Evolutionary conservation across 2,797 vertebrate species (phyloP), one percentile per base, ranked within the genome.

Genomic region (Myotis findleyi): DNA sequence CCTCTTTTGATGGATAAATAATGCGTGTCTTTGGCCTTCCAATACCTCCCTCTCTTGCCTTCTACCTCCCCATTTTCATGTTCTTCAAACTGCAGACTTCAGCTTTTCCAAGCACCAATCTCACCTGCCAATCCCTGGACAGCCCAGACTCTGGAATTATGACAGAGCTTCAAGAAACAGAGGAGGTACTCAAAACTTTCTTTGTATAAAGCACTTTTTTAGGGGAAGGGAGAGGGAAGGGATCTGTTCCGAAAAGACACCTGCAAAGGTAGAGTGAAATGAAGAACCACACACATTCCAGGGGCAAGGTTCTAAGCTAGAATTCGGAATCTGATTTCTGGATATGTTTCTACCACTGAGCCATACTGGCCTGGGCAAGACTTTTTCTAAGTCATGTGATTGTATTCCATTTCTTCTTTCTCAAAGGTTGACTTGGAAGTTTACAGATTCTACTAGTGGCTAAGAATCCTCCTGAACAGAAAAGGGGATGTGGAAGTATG

Each of bases 361-460:
- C 12, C 27, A 62, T 62, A 62, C 27, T 30, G 59, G 25, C 59
- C 59, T 62, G 59, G 5, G 27, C 2, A 12, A 62, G 59, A 62
- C 59, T 51, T 87, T 93, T 86, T 89, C 51, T 13, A 75, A 85
- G 21, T 38, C 6, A 57, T 1, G 7, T 33, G 87, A 20, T n/a
- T 47, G 0, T 83, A 2, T 71, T 66, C 10, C 20, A 1, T 62
- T 81, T 75, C 47, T 90, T 68, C 14, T 91, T 75, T 84, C 55
- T 94, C 59, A n/a, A 3, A 80, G 33, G 41, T 49, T 77, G 20
- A 81, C 55, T 89, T 77, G 41, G 66, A 75, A 95, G n/a, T 80
- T 68, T 59, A 75, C 84, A 87, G 64, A 66, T 91, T 55, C 64
- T 79, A 71, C 76, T 92, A 27, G n/a, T 79, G 57, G 20, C 16